phyloP scores from a whole-genome alignment of 2,113 vertebrate species.

The Forbesichthys agassizii region DNA sequence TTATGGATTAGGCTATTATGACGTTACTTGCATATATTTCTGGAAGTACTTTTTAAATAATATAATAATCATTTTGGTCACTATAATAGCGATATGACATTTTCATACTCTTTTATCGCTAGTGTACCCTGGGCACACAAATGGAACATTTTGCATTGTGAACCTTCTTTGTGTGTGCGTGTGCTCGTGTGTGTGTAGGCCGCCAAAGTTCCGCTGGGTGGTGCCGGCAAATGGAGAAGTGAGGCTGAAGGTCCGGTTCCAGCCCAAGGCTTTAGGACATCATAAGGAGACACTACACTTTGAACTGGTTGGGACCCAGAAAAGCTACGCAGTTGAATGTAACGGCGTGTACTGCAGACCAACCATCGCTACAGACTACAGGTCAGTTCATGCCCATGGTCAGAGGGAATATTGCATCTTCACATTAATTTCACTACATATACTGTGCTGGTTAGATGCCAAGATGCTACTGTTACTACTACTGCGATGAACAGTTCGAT shows the following conservation, averaged over 20 bases:
- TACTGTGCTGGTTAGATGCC: background rate
- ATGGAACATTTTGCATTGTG: too few species aligned
- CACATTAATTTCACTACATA: background rate
- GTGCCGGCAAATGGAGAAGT: conserved; percentile 78
- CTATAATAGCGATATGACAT: too few species aligned
- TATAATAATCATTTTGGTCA: too few species aligned
- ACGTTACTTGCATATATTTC: too few species aligned
- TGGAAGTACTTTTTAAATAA: background rate
- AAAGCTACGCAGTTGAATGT: conserved; percentile 81
- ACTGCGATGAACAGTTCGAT: too few species aligned
- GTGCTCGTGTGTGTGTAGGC: conserved; percentile 42
- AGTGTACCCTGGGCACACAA: too few species aligned
- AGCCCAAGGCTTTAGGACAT: conserved; percentile 73
- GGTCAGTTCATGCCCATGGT: conserved; percentile 71
- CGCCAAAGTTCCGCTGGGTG: conserved; percentile 83
- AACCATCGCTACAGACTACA: conserved; percentile 76
- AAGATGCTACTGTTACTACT: too few species aligned
- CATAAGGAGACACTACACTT: conserved; percentile 78
- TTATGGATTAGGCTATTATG: too few species aligned
- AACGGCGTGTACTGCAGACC: conserved; percentile 72
- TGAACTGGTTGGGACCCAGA: conserved; percentile 81
- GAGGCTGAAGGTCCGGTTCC: conserved; percentile 68
- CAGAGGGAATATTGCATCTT: too few species aligned
- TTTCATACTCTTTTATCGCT: too few species aligned
- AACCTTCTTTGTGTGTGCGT: background rate